A percentile compares a stretch with the other conserved stretches of the same genome.
Conservation (phyloP, 2,797 vertebrate genomes). For the Hoplostethus atlanticus region DNA sequence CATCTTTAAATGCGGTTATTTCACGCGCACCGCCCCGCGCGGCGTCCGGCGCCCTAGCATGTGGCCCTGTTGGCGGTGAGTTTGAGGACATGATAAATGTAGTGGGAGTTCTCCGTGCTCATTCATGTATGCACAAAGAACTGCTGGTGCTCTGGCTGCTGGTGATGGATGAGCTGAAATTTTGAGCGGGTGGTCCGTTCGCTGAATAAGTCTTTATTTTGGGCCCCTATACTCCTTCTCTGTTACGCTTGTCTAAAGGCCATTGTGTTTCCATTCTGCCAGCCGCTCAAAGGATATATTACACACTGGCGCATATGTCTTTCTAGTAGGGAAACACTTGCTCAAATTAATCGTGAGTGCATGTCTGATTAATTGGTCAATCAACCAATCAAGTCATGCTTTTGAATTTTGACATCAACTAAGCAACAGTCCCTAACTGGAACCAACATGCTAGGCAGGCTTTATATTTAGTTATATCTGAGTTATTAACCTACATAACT, state of each 20-base stretch:
- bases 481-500: no score
- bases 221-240: slow-evolving; percentile 17
- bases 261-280: slow-evolving; percentile 13
- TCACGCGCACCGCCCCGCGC: slow-evolving; percentile 21
- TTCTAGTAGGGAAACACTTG: neutral
- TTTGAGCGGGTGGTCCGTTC: slow-evolving; percentile 58
- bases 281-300: slow-evolving; percentile 13
- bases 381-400: no score
- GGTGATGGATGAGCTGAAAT: slow-evolving; percentile 78
- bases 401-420: no score
- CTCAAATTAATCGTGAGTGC: neutral
- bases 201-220: slow-evolving; percentile 72
- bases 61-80: slow-evolving; percentile 25
- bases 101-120: slow-evolving; percentile 45
- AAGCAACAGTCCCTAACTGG: no score
- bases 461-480: neutral
- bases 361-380: neutral
- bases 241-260: slow-evolving; percentile 25
- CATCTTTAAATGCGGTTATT: slow-evolving; percentile 57
- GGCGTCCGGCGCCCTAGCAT: slow-evolving; percentile 29
- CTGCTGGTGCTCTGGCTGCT: slow-evolving; percentile 33
- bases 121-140: slow-evolving; percentile 68
- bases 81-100: slow-evolving; percentile 71
- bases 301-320: neutral
- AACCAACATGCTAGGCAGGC: neutral